Base-by-base conservation (phyloP, 2,113 vertebrate species). In the Cochlearius cochlearius region DNA sequence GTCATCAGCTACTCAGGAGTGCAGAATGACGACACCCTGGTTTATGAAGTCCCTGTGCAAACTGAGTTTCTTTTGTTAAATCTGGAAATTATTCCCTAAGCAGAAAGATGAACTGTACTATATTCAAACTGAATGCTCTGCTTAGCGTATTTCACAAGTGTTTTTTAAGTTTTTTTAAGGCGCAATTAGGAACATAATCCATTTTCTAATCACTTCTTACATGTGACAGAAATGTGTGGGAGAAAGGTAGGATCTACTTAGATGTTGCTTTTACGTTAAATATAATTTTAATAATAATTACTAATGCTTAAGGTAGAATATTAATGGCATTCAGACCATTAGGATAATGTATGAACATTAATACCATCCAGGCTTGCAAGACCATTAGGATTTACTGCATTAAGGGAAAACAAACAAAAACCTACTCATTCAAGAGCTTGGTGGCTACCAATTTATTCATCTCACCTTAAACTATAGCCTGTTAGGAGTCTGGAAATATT, bases 21-120 rank as follows among this genome's bases (percentile, higher is more conserved):
- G 5, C 34, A 64, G 56, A 93, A 72, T 12, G 1, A 19, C 1
- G 3, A 32, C 13, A 82, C 4, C 1, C 2, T 22, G 2, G 7
- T 38, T 81, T 52, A 43, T 52, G 30, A 88, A 52, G 30, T 38
- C 23, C 26, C 12, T 43, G 3, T 47, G 27, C 7, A 75, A 60
- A 72, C 2, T 21, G 9, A 67, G 9, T 25, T 78, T 85, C 8
- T 41, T 63, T 29, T 43, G 15, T 62, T 67, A 72, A 75, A 78
- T 29, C 11, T 88, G 23, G n/a, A 79, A 76, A 49, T 25, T 50
- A 62, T 77, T 69, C 18, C 38, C 77, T 84, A 80, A 47, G 22
- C 45, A 77, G 49, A 68, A 76, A 59, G 15, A 26, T n/a, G 23
- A 64, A 64, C 26, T 41, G 13, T 15, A 10, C 8, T 27, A 11